Evolutionary conservation across 2,797 vertebrate species (phyloP).

Genomic region (Poeciliopsis presidionis): DNA sequence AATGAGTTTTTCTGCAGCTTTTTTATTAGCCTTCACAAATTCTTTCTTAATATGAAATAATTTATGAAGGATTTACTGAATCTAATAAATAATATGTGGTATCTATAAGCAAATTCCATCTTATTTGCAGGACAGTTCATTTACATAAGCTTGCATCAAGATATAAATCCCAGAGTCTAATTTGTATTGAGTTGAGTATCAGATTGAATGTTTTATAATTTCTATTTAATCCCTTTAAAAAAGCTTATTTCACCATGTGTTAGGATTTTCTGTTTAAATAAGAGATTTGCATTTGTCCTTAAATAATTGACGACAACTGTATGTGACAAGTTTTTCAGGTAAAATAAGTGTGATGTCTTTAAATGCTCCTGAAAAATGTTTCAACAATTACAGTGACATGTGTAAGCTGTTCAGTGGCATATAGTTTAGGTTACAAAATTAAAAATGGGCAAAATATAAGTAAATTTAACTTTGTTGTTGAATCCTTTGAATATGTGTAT

Average conservation of each 20-base stretch:
- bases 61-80: background rate
- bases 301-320: background rate
- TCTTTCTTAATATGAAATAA: background rate
- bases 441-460: background rate
- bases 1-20: background rate
- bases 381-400: background rate
- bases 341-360: constrained; percentile 2
- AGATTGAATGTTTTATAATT: background rate
- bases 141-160: background rate
- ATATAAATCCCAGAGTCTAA: background rate
- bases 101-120: background rate
- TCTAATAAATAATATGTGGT: background rate
- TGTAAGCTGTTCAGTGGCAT: background rate
- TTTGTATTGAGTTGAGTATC: background rate
- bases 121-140: too few species aligned
- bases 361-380: background rate
- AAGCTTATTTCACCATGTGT: too few species aligned
- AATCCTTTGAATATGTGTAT: background rate
- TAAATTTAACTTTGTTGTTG: background rate
- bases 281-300: background rate
- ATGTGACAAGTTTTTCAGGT: background rate
- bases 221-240: background rate
- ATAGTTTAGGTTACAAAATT: background rate
- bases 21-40: too few species aligned
- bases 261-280: background rate